Evolutionary conservation across 1,140 invertebrate genomes (phyloP).

Genomic region (Formica exsecta): DNA sequence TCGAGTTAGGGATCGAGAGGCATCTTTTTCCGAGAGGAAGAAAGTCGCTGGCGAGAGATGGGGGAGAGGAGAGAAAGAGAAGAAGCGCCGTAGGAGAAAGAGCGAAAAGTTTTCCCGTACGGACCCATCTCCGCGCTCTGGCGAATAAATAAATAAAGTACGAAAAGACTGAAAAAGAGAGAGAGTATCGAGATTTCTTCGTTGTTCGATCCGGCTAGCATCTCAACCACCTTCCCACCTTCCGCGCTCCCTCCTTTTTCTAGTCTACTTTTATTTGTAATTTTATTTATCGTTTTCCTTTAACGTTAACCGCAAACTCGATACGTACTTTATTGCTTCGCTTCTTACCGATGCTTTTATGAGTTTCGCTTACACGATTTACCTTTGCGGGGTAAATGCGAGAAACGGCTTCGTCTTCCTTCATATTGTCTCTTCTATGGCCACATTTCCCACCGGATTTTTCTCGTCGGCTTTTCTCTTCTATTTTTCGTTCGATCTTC

Average conservation of each 20-base stretch:
- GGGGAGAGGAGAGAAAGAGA: neutral
- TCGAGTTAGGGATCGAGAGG: constrained; percentile 33
- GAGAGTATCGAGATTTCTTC: constrained; percentile 68
- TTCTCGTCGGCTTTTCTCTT: neutral
- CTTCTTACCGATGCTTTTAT: constrained; percentile 72
- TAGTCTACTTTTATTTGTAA: constrained; percentile 68
- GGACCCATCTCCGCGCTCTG: constrained; percentile 62
- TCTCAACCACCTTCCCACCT: neutral
- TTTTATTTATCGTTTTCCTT: constrained; percentile 72
- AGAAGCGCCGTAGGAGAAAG: neutral
- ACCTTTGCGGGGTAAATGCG: constrained; percentile 49
- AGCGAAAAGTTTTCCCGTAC: constrained; percentile 45
- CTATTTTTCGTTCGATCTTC: constrained; percentile 64
- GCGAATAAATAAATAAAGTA: constrained; percentile 73
- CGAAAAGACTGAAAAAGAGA: constrained; percentile 49
- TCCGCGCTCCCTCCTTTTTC: constrained; percentile 5
- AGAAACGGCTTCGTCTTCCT: constrained; percentile 55
- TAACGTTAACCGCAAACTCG: constrained; percentile 71
- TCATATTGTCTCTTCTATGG: constrained; percentile 27
- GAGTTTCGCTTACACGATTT: constrained; percentile 66
- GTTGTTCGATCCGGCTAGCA: constrained; percentile 50
- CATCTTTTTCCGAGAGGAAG: constrained; percentile 56
- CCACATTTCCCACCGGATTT: constrained; percentile 15
- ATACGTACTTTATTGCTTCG: constrained; percentile 72
- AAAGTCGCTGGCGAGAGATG: constrained; percentile 13